Evolutionary conservation across 1,140 invertebrate genomes (phyloP), one percentile per base, ranked within the genome.

Genomic region (Zaprionus ornatus): DNA sequence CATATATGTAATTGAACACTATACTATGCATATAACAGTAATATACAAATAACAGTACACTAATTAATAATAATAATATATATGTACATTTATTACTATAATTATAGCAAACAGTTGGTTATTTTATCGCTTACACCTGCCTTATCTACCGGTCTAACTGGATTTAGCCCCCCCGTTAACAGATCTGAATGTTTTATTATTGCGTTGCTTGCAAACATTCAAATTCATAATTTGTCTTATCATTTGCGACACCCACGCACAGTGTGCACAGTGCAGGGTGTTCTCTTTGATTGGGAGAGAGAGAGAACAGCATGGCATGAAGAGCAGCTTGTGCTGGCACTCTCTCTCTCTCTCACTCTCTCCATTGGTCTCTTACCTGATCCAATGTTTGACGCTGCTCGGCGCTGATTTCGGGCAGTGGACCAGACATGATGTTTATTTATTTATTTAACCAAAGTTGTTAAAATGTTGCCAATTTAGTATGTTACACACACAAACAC

Each of bases 381-480:
- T 90, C 85, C 85, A 88, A 77, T 67, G 64, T 85, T 42, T 87
- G 68, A 21, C 85, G 85, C 55, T 88, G 85, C 27, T 90, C 85
- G 7, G 17, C 81, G 78, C 60, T 88, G 32, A 88, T 88, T 79
- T 88, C 85, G 55, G 85, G 85, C 79, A 88, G 57, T 67, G 78
- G 85, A 60, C 78, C 85, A 55, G 85, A 88, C 85, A 88, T 88
- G 64, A 23, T 74, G 32, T 55, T 56, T 70, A 40, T 77, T 77
- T 65, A 76, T 79, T 74, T 80, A 65, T 65, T 63, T 73, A 63
- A 56, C 29, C 74, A 50, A 56, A 63, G 60, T 70, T 77, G 62
- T 52, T 64, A 72, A 55, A 77, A 27, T 62, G 19, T 60, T 64
- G 73, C 54, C 68, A 78, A 78, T 84, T 83, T 70, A 54, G 65